These are phyloP conservation scores for Prunella fulvescens DNA, from an alignment of 2,113 vertebrate species.

Conservation along the genomic window DNA sequence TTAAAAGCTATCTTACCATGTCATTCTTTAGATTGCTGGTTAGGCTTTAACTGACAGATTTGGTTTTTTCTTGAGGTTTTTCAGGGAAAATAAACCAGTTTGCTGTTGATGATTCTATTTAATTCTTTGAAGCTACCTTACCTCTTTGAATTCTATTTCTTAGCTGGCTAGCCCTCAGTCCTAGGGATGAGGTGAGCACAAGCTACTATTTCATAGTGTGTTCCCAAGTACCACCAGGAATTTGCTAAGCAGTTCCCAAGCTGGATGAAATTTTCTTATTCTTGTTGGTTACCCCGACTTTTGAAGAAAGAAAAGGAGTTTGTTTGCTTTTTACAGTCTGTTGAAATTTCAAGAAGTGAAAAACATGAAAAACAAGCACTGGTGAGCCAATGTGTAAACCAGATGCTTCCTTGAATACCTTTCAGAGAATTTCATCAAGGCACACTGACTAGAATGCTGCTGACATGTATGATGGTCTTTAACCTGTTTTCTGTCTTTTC, in stretches of 20 bases:
- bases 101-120: not conserved
- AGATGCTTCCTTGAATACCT: not conserved
- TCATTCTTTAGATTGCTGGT: not conserved
- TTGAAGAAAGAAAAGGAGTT: not conserved
- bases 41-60: not conserved
- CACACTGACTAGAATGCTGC: not conserved
- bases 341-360: not conserved
- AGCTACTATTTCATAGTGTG: not conserved
- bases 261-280: not conserved
- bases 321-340: not conserved
- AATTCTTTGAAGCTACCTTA: not conserved
- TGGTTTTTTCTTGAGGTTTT: not conserved
- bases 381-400: not conserved
- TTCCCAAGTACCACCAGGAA: not conserved
- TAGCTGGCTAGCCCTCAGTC: not conserved
- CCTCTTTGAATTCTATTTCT: not conserved
- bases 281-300: not conserved
- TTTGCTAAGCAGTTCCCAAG: not conserved
- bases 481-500: not conserved
- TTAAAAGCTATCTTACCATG: not conserved
- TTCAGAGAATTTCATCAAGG: not conserved
- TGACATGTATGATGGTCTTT: not conserved
- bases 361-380: not conserved
- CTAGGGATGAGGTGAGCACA: not conserved
- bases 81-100: not conserved